These are phyloP conservation scores for Drosophila infuscata DNA, from an alignment of 2,888 invertebrate species.

Conservation along the genomic window DNA sequence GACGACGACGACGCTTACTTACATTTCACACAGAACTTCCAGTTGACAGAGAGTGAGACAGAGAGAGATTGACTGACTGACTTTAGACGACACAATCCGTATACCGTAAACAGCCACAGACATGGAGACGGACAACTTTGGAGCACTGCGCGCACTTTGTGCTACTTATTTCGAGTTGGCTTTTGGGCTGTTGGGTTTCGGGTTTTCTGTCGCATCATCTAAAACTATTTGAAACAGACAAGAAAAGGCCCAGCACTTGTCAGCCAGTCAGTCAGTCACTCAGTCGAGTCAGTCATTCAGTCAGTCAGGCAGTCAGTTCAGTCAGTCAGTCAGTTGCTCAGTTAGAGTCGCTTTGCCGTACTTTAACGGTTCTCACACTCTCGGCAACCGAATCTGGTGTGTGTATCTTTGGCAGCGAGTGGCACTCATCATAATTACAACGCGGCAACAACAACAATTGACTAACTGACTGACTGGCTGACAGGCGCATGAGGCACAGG, in stretches of 20 bases:
- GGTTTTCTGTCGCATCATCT: conserved; percentile 79
- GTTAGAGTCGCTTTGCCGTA: conserved; percentile 69
- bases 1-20: conserved; percentile 18
- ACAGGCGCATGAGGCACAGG: conserved; percentile 50
- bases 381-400: conserved; percentile 67
- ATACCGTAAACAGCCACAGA: conserved; percentile 48
- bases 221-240: conserved; percentile 55
- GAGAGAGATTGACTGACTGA: conserved; percentile 19
- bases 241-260: conserved; percentile 52
- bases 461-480: conserved; percentile 45
- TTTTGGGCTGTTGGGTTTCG: conserved; percentile 23
- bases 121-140: conserved; percentile 12
- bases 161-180: conserved; percentile 52
- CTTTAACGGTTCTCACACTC: conserved; percentile 80
- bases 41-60: conserved; percentile 8
- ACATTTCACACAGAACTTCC: conserved; percentile 40
- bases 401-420: conserved; percentile 77
- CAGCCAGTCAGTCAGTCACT: conserved; percentile 33
- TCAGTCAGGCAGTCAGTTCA: conserved; percentile 27
- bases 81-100: conserved; percentile 50
- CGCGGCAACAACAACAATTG: conserved; percentile 40
- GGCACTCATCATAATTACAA: conserved; percentile 80
- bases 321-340: conserved; percentile 41
- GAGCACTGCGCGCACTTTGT: conserved; percentile 56
- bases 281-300: conserved; percentile 20